Evolutionary conservation across 1,140 invertebrate genomes (phyloP).

Genomic region (Pogonomyrmex barbatus): DNA sequence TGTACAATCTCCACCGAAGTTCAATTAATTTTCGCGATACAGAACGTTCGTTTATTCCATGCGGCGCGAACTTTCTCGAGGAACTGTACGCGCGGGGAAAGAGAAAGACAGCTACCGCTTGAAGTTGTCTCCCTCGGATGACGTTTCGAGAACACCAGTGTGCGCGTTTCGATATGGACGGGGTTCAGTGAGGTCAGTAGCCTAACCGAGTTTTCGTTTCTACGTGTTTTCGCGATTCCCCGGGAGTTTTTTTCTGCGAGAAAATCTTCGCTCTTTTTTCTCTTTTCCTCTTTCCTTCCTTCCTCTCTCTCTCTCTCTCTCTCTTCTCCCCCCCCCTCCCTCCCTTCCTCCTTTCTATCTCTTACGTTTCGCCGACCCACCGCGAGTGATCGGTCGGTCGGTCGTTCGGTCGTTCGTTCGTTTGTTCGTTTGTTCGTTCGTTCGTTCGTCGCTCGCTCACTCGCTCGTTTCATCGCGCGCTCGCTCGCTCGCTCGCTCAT

Average conservation of each 20-base stretch:
- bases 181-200: conserved; percentile 68
- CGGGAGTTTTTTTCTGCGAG: not conserved
- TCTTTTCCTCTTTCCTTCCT: not conserved
- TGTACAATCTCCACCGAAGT: not conserved
- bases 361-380: not conserved
- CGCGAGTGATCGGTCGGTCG: conserved; percentile 3
- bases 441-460: no score
- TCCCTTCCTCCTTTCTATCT: not conserved
- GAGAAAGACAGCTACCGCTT: not conserved
- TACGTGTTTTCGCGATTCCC: conserved; percentile 23
- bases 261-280: not conserved
- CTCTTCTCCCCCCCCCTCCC: not conserved
- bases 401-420: not conserved
- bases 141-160: conserved; percentile 19
- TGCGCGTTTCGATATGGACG: conserved; percentile 17
- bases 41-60: not conserved
- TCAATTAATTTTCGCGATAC: conserved; percentile 2
- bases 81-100: not conserved
- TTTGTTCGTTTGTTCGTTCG: no score
- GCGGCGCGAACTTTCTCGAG: not conserved
- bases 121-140: conserved; percentile 14
- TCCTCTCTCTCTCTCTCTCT: not conserved
- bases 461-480: no score
- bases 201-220: conserved; percentile 62
- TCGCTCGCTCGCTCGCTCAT: not conserved